Percentiles rank a stretch among this genome's conserved stretches.
Evolutionary conservation across 2,888 invertebrate species (phyloP).

Genomic region (Drosophila leonis): DNA sequence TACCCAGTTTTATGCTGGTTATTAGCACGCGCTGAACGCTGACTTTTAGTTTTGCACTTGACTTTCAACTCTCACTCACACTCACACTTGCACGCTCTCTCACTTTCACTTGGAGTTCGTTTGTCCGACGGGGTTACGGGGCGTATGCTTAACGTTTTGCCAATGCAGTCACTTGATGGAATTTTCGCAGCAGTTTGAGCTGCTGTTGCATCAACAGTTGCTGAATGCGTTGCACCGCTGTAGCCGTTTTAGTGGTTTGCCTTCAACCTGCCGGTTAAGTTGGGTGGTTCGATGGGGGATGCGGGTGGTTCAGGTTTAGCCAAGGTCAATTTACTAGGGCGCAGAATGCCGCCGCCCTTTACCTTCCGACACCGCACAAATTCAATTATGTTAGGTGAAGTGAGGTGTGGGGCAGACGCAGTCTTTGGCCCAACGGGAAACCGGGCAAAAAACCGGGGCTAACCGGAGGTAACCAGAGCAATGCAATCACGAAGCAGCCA

Average conservation of each 20-base stretch:
- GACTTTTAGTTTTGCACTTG: not conserved
- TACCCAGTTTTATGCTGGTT: slow-evolving; percentile 81
- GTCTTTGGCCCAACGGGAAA: not conserved
- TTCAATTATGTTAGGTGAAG: slow-evolving; percentile 60
- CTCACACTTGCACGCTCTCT: not conserved
- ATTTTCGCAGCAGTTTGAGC: slow-evolving; percentile 84
- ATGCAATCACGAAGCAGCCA: slow-evolving; percentile 45
- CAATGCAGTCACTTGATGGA: slow-evolving; percentile 79
- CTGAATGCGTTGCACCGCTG: slow-evolving; percentile 84
- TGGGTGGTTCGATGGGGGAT: not conserved
- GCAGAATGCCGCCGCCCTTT: not conserved
- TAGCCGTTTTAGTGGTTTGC: slow-evolving; percentile 84
- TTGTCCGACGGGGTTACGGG: slow-evolving; percentile 22
- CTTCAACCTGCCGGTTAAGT: slow-evolving; percentile 45
- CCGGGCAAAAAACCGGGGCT: not conserved
- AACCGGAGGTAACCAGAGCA: slow-evolving; percentile 24
- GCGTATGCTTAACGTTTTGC: slow-evolving; percentile 76
- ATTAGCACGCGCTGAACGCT: slow-evolving; percentile 42
- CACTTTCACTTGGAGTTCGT: slow-evolving; percentile 2
- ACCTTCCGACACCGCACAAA: slow-evolving; percentile 36
- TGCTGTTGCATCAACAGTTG: slow-evolving; percentile 85
- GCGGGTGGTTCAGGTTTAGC: not conserved
- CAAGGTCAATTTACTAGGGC: slow-evolving; percentile 30
- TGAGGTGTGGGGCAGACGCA: not conserved
- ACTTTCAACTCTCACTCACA: slow-evolving; percentile 1